These are phyloP conservation scores for Desmophyllum pertusum DNA, from an alignment of 92 coral and sea anemone species.

Conservation along the genomic window DNA sequence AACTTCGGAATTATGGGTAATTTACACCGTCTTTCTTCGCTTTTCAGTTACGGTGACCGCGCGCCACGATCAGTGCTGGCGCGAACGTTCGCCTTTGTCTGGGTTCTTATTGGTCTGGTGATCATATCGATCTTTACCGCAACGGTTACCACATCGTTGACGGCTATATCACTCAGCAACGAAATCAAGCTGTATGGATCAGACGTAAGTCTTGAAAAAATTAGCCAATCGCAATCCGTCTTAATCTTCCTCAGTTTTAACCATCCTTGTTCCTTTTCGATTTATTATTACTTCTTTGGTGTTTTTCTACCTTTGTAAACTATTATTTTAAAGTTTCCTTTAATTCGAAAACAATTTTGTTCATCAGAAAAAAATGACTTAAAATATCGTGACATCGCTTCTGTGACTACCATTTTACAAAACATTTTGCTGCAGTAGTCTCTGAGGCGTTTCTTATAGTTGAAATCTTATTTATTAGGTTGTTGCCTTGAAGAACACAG, in stretches of 20 bases:
- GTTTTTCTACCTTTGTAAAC: too few relatives aligned
- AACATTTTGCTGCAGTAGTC: not conserved
- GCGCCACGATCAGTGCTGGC: slow-evolving; percentile 99
- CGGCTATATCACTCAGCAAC: slow-evolving; percentile 97
- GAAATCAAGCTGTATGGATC: slow-evolving; percentile 98
- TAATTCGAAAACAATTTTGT: too few relatives aligned
- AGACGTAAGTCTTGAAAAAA: slow-evolving; percentile 95
- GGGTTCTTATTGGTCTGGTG: slow-evolving; percentile 99
- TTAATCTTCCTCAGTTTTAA: too few relatives aligned
- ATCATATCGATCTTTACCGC: slow-evolving; percentile 99
- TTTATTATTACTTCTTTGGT: too few relatives aligned
- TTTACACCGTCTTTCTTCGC: not conserved
- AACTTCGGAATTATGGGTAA: too few relatives aligned
- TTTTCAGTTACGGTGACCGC: slow-evolving; percentile 93
- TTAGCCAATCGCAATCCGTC: too few relatives aligned
- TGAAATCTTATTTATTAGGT: slow-evolving; percentile 55
- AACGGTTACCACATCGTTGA: slow-evolving; percentile 96
- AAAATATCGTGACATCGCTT: too few relatives aligned
- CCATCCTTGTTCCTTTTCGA: too few relatives aligned
- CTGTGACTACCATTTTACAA: too few relatives aligned
- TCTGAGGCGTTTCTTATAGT: not conserved
- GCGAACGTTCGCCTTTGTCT: slow-evolving; percentile 94
- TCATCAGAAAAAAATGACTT: too few relatives aligned
- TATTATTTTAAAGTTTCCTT: too few relatives aligned
- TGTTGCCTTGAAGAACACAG: slow-evolving; percentile 97